These are phyloP conservation scores for Nibea coibor DNA, from an alignment of 2,113 vertebrate species.

Conservation along the genomic window DNA sequence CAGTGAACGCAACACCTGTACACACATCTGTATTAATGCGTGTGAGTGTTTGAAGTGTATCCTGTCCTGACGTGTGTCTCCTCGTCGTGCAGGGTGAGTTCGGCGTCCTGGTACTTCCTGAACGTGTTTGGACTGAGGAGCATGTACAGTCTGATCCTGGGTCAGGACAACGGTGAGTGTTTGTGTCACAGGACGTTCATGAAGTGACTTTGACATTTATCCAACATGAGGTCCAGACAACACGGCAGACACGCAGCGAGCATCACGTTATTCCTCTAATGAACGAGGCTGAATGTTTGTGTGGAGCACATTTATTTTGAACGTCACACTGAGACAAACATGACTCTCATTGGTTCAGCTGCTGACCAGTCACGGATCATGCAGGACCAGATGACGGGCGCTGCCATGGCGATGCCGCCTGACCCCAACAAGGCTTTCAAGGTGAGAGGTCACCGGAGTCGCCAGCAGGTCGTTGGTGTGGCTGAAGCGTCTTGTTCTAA, in stretches of 20 bases:
- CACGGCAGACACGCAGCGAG: no score
- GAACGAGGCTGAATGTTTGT: no score
- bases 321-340: background rate
- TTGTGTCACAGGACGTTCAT: background rate
- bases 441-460: constrained; percentile 63
- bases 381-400: constrained; percentile 87
- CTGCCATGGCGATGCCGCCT: constrained; percentile 83
- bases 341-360: constrained; percentile 45
- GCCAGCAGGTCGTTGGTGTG: no score
- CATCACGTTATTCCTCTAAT: no score
- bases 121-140: constrained; percentile 86
- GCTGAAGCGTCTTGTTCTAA: no score
- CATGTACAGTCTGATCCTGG: constrained; percentile 87
- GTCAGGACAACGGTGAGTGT: constrained; percentile 87
- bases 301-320: no score
- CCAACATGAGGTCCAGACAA: no score
- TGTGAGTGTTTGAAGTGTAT: no score
- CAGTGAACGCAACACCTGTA: background rate
- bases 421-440: constrained; percentile 89
- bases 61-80: background rate
- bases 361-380: constrained; percentile 84
- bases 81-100: constrained; percentile 84
- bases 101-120: constrained; percentile 88
- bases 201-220: no score
- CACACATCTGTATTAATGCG: no score